These are phyloP conservation scores for Apis cerana DNA, from an alignment of 1,140 invertebrate species.

Conservation along the genomic window DNA sequence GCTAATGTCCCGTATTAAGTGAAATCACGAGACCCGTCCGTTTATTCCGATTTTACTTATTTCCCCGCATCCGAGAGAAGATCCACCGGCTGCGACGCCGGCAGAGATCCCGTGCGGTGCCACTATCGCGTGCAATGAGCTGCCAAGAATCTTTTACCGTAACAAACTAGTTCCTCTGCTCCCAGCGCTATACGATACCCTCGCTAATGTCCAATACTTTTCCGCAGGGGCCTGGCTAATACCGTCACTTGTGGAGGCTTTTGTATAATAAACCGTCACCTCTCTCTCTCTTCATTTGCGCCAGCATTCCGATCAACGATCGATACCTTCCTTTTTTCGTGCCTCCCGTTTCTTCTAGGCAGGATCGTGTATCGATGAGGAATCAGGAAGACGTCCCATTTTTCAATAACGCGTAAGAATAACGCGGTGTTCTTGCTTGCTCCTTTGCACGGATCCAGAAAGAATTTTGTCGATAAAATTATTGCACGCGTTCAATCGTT, in stretches of 20 bases:
- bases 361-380: neutral
- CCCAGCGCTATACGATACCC: slow-evolving; percentile 54
- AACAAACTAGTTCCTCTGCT: slow-evolving; percentile 55
- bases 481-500: neutral
- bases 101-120: slow-evolving; percentile 35
- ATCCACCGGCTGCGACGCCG: slow-evolving; percentile 25
- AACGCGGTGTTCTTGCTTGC: neutral
- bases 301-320: slow-evolving; percentile 20
- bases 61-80: slow-evolving; percentile 34
- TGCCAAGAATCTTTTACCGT: slow-evolving; percentile 59
- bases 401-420: neutral
- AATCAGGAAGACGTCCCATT: slow-evolving; percentile 5
- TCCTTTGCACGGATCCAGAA: neutral
- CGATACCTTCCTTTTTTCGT: slow-evolving; percentile 5
- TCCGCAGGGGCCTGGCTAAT: slow-evolving; percentile 33
- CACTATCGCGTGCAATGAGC: slow-evolving; percentile 52
- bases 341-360: neutral
- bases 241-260: slow-evolving; percentile 34
- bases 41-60: slow-evolving; percentile 33
- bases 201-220: slow-evolving; percentile 51
- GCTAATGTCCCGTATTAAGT: slow-evolving; percentile 46
- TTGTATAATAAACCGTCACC: slow-evolving; percentile 47
- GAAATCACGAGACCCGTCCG: slow-evolving; percentile 37
- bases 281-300: neutral
- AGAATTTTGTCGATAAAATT: no score